Conservation (phyloP, 2,888 invertebrate species). For the Sinotaia quadrata region DNA sequence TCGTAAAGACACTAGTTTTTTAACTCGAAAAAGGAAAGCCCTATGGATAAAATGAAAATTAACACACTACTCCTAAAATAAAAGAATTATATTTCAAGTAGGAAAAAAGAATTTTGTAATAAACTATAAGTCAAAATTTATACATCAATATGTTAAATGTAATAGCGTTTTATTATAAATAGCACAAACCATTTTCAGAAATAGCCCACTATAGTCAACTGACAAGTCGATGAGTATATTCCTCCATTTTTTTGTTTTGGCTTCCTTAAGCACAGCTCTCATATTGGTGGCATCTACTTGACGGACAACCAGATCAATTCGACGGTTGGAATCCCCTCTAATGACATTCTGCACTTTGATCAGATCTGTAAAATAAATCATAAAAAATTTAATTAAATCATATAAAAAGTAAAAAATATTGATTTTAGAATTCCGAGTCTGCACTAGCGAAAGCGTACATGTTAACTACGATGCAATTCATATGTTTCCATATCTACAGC, state of each 20-base stretch:
- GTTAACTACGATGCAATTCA: too few species aligned
- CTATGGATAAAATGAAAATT: neutral
- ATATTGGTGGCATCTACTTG: slow-evolving; percentile 76
- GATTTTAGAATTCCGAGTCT: too few species aligned
- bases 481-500: too few species aligned
- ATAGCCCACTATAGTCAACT: slow-evolving; percentile 82
- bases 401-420: too few species aligned
- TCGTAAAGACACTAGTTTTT: too few species aligned
- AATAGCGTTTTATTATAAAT: neutral
- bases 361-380: slow-evolving; percentile 78
- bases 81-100: neutral
- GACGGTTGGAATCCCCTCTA: slow-evolving; percentile 77
- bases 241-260: slow-evolving; percentile 88
- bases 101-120: neutral
- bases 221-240: slow-evolving; percentile 90
- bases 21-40: neutral
- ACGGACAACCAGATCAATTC: slow-evolving; percentile 81
- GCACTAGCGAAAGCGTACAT: too few species aligned
- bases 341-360: slow-evolving; percentile 82
- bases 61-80: neutral
- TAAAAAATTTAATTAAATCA: too few species aligned
- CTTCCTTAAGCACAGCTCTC: slow-evolving; percentile 82
- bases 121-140: neutral
- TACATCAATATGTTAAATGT: too few species aligned
- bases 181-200: slow-evolving; percentile 87